A percentile compares a stretch with the other conserved stretches of the same genome.
These are phyloP conservation scores for Gymnoscelis rufifasciata DNA, from an alignment of 2,888 invertebrate genomes.

Conservation along the genomic window DNA sequence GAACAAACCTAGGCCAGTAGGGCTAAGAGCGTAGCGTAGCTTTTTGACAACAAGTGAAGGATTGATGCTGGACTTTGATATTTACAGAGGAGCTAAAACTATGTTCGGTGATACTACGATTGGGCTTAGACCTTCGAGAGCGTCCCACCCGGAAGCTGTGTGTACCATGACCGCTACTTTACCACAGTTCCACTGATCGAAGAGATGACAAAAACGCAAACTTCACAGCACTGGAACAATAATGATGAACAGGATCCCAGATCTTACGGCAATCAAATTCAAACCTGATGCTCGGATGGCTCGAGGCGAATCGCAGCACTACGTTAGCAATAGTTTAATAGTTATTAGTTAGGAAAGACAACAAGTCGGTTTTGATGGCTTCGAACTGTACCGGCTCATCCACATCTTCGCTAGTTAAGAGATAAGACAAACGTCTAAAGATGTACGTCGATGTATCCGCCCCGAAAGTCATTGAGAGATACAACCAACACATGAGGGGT, in stretches of 20 bases:
- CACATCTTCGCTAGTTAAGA: slow-evolving; percentile 2
- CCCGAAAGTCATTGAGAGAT: slow-evolving; percentile 1
- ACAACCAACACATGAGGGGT: neutral
- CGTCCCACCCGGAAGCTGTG: slow-evolving; percentile 31
- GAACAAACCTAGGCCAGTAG: slow-evolving; percentile 26
- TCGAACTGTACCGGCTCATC: slow-evolving; percentile 12
- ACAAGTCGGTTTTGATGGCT: slow-evolving; percentile 28
- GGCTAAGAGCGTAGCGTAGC: slow-evolving; percentile 28
- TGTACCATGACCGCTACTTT: slow-evolving; percentile 31
- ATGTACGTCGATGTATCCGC: slow-evolving; percentile 2
- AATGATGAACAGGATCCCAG: slow-evolving; percentile 16
- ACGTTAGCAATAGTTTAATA: slow-evolving; percentile 8
- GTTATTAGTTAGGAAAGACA: slow-evolving; percentile 28
- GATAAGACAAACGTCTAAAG: neutral
- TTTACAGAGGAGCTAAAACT: slow-evolving; percentile 22
- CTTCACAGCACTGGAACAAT: slow-evolving; percentile 8
- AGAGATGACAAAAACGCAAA: slow-evolving; percentile 18
- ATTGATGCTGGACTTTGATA: slow-evolving; percentile 28
- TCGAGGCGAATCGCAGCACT: neutral
- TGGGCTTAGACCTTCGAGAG: neutral
- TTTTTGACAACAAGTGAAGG: slow-evolving; percentile 27
- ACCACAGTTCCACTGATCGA: slow-evolving; percentile 28
- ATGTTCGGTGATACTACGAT: slow-evolving; percentile 5
- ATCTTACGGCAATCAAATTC: slow-evolving; percentile 17
- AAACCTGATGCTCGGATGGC: slow-evolving; percentile 21